Evolutionary conservation across 2,113 vertebrate species (phyloP).

Genomic region (Stictonetta naevosa): DNA sequence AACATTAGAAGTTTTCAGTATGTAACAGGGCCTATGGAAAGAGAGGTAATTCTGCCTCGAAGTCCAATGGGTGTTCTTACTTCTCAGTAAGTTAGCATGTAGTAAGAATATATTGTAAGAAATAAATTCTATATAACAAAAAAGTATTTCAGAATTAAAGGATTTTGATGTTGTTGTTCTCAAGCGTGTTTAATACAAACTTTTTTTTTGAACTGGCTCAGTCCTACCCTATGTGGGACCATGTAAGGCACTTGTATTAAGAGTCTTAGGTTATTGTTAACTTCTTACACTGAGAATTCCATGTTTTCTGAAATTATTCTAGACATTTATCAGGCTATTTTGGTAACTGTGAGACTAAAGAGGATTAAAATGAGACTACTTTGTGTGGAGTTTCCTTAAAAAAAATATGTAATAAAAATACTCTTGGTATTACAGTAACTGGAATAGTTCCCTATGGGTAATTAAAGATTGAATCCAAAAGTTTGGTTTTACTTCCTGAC

Average conservation of each 20-base stretch:
- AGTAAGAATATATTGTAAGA: neutral
- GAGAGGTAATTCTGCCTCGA: neutral
- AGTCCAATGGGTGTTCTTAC: neutral
- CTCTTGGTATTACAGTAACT: conserved; percentile 10
- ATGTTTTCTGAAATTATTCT: neutral
- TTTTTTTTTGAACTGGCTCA: neutral
- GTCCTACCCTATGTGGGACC: neutral
- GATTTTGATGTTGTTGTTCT: neutral
- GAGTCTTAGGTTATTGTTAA: neutral
- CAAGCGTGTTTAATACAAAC: neutral
- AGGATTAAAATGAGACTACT: neutral
- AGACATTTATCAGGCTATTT: neutral
- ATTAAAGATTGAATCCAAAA: neutral
- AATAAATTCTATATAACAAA: neutral
- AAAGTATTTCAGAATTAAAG: neutral
- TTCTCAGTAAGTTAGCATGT: neutral
- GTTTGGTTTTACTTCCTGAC: neutral
- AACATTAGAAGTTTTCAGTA: conserved; percentile 23
- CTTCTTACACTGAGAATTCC: neutral
- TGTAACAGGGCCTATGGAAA: neutral
- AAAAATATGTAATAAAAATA: neutral
- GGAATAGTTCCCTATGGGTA: neutral
- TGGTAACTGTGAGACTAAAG: conserved; percentile 23
- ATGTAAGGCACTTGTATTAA: neutral
- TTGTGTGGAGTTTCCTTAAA: neutral